Evolutionary conservation across 2,113 vertebrate species (phyloP), one percentile per base, ranked within the genome.

Genomic region (Leucosticte australis): DNA sequence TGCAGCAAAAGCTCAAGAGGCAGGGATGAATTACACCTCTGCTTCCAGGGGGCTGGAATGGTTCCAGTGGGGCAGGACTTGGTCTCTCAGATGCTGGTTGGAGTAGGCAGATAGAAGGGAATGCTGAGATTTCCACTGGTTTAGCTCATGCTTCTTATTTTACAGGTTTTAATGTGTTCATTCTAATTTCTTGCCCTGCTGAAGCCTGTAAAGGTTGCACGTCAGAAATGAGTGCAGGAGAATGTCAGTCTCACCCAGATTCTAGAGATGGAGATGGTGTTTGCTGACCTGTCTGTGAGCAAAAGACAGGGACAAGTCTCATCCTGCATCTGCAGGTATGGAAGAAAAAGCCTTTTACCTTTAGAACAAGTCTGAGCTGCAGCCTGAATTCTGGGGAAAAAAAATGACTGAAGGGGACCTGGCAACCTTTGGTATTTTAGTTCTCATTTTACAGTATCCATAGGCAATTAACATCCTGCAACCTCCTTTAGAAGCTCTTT

Each of bases 351-450:
- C 57, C 46, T 95, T 92, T 92, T 95, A 50, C 84, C 63, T 96
- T 94, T 73, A 62, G 24, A 89, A 89, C 91, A 94, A 95, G 94
- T 41, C 89, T 90, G 89, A 94, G 91, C 94, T 89, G 67, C 81
- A 92, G 84, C 67, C 70, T 91, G 87, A 87, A 69, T 79, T 91
- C 93, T 89, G 78, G 87, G 20, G 44, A 31, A 13, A 53, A 53
- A 78, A 79, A 91, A 94, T 76, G 95, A 95, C 78, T 95, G 95
- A 96, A 87, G 87, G 91, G 30, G 91, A 96, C 96, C 95, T 56
- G 53, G 62, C 65, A 95, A 95, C 95, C 96, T 96, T 97, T 97
- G 96, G 84, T 96, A 97, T 97, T 97, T 97, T 82, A 88, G 89
- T 95, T 95, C 87, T 95, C 87, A 85, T 95, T 96, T 96, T 96